Evolutionary conservation across 2,113 vertebrate species (phyloP).

Genomic region (Cricetomys ansorgei): DNA sequence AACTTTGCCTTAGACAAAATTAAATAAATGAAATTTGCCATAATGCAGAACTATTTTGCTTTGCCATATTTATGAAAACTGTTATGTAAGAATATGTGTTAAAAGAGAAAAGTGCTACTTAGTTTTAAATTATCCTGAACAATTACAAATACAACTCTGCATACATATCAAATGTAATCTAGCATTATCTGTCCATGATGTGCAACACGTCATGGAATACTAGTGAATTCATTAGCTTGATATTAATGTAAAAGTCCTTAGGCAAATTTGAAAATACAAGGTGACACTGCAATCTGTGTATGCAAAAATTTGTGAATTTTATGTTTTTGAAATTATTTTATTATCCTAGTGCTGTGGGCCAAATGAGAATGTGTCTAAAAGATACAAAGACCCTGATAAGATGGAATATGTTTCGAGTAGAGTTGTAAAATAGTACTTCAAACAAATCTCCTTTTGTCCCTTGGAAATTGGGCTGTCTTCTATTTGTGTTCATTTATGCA

Average conservation of each 20-base stretch:
- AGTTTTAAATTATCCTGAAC: not conserved
- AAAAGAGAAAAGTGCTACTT: not conserved
- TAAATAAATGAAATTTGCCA: conserved; percentile 48
- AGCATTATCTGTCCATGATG: not conserved
- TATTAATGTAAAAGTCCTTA: not conserved
- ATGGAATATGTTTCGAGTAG: not conserved
- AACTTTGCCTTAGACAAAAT: conserved; percentile 55
- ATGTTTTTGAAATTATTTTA: not conserved
- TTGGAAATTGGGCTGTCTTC: not conserved
- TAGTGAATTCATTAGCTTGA: conserved; percentile 30
- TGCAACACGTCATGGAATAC: not conserved
- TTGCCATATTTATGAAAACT: conserved; percentile 55
- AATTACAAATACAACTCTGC: conserved; percentile 53
- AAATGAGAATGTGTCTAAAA: not conserved
- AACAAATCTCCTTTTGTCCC: not conserved
- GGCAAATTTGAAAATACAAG: not conserved
- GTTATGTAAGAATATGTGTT: not conserved
- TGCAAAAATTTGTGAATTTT: not conserved
- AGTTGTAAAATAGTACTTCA: not conserved
- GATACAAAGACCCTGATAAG: not conserved
- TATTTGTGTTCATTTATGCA: not conserved
- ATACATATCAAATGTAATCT: not conserved
- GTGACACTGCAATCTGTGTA: not conserved
- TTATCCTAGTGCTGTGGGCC: not conserved
- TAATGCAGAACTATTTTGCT: conserved; percentile 18